A percentile compares a stretch with the other conserved stretches of the same genome.
Conservation (phyloP, 2,797 vertebrate genomes). For the Rhadinocentrus ornatus region DNA sequence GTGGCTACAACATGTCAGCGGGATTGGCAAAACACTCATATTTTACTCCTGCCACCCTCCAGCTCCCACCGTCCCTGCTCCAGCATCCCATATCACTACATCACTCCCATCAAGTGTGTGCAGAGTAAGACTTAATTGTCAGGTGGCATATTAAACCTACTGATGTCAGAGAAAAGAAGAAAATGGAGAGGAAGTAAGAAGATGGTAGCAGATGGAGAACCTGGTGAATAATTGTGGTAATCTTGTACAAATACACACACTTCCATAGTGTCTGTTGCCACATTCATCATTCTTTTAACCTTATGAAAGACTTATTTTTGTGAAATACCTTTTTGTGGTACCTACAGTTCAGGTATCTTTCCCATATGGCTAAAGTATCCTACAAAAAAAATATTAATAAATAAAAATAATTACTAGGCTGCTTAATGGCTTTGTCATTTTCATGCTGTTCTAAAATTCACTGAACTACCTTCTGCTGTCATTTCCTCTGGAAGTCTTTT, state of each 20-base stretch:
- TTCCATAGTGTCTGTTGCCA: neutral
- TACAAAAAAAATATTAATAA: neutral
- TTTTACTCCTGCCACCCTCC: constrained; percentile 62
- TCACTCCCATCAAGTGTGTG: constrained; percentile 66
- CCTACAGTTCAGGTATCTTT: too few species aligned
- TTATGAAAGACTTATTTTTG: neutral
- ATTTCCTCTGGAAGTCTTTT: neutral
- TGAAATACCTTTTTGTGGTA: too few species aligned
- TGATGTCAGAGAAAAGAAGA: constrained; percentile 27
- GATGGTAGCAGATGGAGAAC: neutral
- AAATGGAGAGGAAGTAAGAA: neutral
- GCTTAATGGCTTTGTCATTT: neutral
- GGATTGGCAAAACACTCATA: constrained; percentile 75
- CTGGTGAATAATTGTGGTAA: neutral
- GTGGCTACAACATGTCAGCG: constrained; percentile 72
- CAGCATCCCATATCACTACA: constrained; percentile 64
- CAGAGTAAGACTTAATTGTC: constrained; percentile 63
- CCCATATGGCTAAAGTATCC: too few species aligned
- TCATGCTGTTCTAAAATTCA: neutral
- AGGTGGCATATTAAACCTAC: constrained; percentile 54
- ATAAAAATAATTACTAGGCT: neutral
- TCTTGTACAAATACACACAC: neutral
- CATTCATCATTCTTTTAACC: neutral
- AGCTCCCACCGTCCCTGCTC: constrained; percentile 49
- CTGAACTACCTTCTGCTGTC: neutral